These are phyloP conservation scores for Hippoglossus stenolepis DNA, from an alignment of 2,113 vertebrate species.

Conservation along the genomic window DNA sequence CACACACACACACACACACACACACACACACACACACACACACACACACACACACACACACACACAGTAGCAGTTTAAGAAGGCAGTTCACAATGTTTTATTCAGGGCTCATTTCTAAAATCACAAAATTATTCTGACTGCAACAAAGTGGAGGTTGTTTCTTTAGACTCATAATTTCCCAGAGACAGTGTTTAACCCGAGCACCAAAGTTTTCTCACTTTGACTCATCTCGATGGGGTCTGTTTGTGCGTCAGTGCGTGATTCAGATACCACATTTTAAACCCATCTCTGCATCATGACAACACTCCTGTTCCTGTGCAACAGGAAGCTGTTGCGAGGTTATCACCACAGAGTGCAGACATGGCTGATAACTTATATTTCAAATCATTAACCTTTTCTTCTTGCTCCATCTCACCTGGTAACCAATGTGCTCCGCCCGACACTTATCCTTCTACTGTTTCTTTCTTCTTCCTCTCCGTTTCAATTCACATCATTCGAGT, in stretches of 20 bases:
- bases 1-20: no score
- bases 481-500: not conserved
- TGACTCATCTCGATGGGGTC: not conserved
- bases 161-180: not conserved
- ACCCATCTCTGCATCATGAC: not conserved
- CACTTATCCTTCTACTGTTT: no score
- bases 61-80: no score
- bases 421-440: not conserved
- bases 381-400: not conserved
- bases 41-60: no score
- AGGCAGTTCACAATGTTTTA: no score
- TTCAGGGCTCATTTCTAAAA: no score
- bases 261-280: conserved; percentile 18
- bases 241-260: not conserved
- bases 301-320: conserved; percentile 35
- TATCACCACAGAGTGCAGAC: conserved; percentile 26
- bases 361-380: conserved; percentile 16
- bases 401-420: not conserved
- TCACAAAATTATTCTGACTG: not conserved
- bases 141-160: not conserved
- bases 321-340: conserved; percentile 62
- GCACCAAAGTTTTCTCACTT: not conserved
- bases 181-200: not conserved
- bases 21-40: no score
- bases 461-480: no score